A percentile compares a stretch with the other conserved stretches of the same genome.
phyloP scores from a whole-genome alignment of 2,797 vertebrate species.

The Oreochromis mossambicus region DNA sequence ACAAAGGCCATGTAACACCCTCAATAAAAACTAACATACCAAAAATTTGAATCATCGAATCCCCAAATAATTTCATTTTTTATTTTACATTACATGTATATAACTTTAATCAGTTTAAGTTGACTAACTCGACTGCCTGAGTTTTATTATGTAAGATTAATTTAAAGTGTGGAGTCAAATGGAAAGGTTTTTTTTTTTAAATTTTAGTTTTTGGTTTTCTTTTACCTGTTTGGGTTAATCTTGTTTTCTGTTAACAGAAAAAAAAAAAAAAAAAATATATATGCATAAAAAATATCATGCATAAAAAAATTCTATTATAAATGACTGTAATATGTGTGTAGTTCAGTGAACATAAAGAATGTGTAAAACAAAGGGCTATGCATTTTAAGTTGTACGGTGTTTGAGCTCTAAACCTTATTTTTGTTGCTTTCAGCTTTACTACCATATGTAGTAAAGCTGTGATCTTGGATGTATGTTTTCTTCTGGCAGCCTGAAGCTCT shows the following conservation, averaged over 20 bases:
- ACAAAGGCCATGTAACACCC: background rate
- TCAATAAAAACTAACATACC: background rate
- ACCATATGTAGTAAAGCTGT: background rate
- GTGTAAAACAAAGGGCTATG: background rate
- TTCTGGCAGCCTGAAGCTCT: background rate
- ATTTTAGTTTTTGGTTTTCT: background rate
- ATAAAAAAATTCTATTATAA: background rate
- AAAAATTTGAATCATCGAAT: background rate
- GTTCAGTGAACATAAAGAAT: background rate
- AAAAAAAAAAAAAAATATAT: too few species aligned
- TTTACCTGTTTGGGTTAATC: background rate
- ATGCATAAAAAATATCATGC: background rate
- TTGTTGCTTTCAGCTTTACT: background rate
- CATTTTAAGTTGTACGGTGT: rapidly evolving
- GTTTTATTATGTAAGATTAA: background rate
- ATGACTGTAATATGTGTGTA: background rate
- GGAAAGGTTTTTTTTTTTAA: background rate
- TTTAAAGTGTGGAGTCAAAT: background rate
- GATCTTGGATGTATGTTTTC: background rate
- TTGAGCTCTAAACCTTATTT: background rate
- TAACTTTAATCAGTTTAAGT: background rate
- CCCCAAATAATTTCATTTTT: background rate
- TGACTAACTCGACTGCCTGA: background rate
- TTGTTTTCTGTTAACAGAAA: background rate
- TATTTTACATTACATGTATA: background rate